Evolutionary conservation across 2,113 vertebrate genomes (phyloP).

Genomic region (Neodon shergylaensis): DNA sequence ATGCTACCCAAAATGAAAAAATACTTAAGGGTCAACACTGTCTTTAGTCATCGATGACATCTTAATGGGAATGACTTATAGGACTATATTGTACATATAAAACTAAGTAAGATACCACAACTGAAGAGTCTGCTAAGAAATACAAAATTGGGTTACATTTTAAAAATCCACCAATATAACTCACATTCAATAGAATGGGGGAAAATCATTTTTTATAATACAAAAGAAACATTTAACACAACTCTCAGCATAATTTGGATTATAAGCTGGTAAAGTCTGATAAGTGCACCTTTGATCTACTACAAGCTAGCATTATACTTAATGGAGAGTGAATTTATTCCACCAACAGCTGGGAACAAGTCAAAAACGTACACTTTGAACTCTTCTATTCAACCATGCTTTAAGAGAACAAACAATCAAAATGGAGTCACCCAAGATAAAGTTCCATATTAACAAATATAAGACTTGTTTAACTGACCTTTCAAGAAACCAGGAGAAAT

Average conservation of each 20-base stretch:
- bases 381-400: neutral
- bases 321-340: neutral
- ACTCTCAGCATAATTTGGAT: neutral
- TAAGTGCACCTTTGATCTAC: neutral
- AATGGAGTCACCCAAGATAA: neutral
- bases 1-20: constrained; percentile 29
- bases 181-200: neutral
- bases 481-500: neutral
- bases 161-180: neutral
- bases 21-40: neutral
- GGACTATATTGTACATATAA: neutral
- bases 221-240: neutral
- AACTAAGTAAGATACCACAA: neutral
- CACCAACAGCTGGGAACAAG: neutral
- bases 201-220: neutral
- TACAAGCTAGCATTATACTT: neutral
- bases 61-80: neutral
- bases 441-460: neutral
- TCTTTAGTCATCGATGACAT: neutral
- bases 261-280: neutral
- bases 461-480: neutral
- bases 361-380: neutral
- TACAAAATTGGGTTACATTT: neutral
- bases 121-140: neutral
- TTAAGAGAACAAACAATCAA: neutral